These are phyloP conservation scores for Phrynocephalus vlangalii DNA, from an alignment of 2,797 vertebrate species.

Conservation along the genomic window DNA sequence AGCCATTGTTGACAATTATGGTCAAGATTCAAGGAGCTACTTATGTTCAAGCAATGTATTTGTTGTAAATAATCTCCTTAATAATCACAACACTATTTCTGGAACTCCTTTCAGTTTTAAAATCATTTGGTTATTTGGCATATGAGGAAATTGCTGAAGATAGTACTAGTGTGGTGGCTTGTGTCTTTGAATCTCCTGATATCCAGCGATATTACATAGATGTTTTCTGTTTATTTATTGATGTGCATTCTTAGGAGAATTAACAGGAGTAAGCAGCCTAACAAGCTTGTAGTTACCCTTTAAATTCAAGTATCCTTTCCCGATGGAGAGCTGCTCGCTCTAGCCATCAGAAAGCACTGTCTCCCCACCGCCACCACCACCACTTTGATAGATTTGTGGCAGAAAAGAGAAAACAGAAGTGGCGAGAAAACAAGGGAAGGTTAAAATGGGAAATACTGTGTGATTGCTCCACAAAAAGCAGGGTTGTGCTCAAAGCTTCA, in stretches of 20 bases:
- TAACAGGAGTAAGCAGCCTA: slow-evolving; percentile 25
- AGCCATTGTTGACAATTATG: neutral
- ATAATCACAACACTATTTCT: neutral
- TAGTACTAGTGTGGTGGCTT: neutral
- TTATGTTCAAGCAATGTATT: neutral
- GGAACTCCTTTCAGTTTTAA: neutral
- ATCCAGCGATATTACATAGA: slow-evolving; percentile 9
- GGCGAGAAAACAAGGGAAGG: neutral
- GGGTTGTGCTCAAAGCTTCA: neutral
- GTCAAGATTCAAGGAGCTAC: neutral
- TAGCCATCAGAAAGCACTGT: neutral
- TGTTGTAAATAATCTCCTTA: too few species aligned
- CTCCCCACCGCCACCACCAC: too few species aligned
- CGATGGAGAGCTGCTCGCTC: neutral
- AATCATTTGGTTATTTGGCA: neutral
- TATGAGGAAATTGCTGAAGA: neutral
- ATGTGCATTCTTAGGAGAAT: slow-evolving; percentile 29
- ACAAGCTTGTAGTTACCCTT: slow-evolving; percentile 30
- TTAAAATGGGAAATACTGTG: neutral
- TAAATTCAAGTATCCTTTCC: neutral
- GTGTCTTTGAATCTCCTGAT: neutral
- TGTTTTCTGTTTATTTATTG: neutral
- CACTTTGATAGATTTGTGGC: neutral
- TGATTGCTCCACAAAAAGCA: neutral
- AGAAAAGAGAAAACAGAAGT: neutral